Evolutionary conservation across 2,113 vertebrate genomes (phyloP).

Genomic region (Odontesthes bonariensis): DNA sequence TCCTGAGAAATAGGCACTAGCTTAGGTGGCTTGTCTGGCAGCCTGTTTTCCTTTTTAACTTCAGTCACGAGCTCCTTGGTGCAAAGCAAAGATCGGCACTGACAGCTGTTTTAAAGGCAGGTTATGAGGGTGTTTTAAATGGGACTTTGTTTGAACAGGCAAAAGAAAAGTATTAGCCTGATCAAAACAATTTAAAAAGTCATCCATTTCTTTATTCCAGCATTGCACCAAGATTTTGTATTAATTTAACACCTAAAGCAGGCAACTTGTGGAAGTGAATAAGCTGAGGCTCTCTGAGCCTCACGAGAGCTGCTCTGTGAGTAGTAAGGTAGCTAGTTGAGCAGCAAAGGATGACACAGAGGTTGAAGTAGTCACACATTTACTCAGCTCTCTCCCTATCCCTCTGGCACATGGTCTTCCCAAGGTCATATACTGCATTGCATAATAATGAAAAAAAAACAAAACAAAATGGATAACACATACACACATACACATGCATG

Average conservation of each 20-base stretch:
- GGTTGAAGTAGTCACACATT: constrained; percentile 79
- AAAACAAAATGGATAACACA: not conserved
- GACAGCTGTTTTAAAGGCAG: constrained; percentile 40
- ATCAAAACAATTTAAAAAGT: not conserved
- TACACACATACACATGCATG: constrained; percentile 43
- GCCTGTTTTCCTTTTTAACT: constrained; percentile 75
- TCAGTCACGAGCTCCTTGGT: constrained; percentile 57
- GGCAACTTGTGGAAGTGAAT: constrained; percentile 23
- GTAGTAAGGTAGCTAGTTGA: constrained; percentile 65
- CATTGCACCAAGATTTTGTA: not conserved
- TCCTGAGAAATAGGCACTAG: constrained; percentile 80
- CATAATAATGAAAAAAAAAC: constrained; percentile 66
- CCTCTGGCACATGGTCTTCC: constrained; percentile 71
- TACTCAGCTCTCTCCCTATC: constrained; percentile 64
- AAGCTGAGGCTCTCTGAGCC: constrained; percentile 24
- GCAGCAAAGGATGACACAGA: constrained; percentile 79
- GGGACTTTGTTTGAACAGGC: not conserved
- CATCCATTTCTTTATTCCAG: not conserved
- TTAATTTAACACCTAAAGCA: constrained; percentile 2
- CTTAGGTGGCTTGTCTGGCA: constrained; percentile 77
- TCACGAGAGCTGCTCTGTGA: constrained; percentile 56
- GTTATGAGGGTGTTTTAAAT: constrained; percentile 17
- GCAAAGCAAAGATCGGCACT: constrained; percentile 29
- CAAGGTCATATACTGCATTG: constrained; percentile 79
- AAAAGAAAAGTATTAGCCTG: not conserved